Conservation (phyloP, 2,797 vertebrate species). For the Lerista edwardsae region DNA sequence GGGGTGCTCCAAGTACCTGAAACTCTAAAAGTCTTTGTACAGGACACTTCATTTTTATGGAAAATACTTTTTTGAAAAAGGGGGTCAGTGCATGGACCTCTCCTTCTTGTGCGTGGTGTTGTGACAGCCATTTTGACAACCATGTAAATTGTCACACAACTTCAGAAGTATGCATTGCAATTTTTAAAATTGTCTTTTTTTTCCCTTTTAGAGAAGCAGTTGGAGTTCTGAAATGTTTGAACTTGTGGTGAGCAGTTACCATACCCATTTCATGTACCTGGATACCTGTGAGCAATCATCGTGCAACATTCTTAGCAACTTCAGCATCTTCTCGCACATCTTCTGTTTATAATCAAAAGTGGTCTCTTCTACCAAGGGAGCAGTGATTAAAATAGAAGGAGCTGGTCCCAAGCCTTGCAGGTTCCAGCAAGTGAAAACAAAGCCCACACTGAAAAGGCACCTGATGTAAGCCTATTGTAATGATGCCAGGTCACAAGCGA, state of each 20-base stretch:
- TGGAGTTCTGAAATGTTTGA: constrained; percentile 69
- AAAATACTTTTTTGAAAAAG: not conserved
- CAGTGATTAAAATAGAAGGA: not conserved
- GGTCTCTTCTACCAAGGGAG: not conserved
- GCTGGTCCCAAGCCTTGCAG: not conserved
- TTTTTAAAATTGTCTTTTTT: constrained; percentile 6
- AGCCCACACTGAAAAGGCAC: not conserved
- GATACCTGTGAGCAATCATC: not conserved
- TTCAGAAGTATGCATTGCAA: not conserved
- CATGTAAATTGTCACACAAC: not conserved
- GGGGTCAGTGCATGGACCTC: too few species aligned
- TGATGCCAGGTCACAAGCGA: not conserved
- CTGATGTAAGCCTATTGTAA: not conserved
- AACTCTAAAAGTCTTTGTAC: not conserved
- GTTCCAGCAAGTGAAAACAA: not conserved
- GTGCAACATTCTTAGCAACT: not conserved
- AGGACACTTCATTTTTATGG: not conserved
- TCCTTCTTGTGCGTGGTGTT: too few species aligned
- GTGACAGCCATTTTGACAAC: not conserved
- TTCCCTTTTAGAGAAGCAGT: constrained; percentile 67
- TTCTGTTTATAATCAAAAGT: not conserved
- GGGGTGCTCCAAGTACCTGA: not conserved
- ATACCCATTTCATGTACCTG: too few species aligned
- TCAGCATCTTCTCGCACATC: not conserved
- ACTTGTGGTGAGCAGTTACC: not conserved